phyloP scores from a whole-genome alignment of 2,888 invertebrate species.

The Nephrotoma appendiculata region DNA sequence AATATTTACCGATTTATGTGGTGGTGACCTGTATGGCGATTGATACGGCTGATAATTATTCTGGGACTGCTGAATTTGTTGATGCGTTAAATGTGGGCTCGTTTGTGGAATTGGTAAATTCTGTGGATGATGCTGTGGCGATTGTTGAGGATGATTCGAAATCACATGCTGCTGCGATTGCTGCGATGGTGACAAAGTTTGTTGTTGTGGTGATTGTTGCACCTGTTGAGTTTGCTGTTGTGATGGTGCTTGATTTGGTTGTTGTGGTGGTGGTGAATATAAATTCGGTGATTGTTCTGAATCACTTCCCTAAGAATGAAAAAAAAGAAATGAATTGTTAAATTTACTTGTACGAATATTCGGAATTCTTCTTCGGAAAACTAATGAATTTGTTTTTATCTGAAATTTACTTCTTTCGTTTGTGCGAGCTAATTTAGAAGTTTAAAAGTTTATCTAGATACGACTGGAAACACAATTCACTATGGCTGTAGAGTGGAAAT shows the following conservation, averaged over 20 bases:
- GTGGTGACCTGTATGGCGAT: slow-evolving; percentile 36
- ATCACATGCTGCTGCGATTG: slow-evolving; percentile 34
- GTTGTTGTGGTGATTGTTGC: slow-evolving; percentile 14
- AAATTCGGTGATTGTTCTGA: slow-evolving; percentile 25
- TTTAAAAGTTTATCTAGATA: too few relatives aligned
- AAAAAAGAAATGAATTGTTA: neutral
- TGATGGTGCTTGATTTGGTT: slow-evolving; percentile 30
- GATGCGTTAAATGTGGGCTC: slow-evolving; percentile 6
- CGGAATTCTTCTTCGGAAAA: too few relatives aligned
- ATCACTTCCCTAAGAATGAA: neutral
- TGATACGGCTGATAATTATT: slow-evolving; percentile 32
- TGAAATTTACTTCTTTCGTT: too few relatives aligned
- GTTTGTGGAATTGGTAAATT: slow-evolving; percentile 13
- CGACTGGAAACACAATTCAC: too few relatives aligned
- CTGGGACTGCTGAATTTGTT: slow-evolving; percentile 35
- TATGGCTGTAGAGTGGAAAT: too few relatives aligned
- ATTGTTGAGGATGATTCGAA: slow-evolving; percentile 32
- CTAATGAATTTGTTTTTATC: too few relatives aligned
- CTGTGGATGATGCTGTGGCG: slow-evolving; percentile 12
- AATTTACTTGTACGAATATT: too few relatives aligned
- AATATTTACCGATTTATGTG: slow-evolving; percentile 19
- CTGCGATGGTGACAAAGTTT: slow-evolving; percentile 23
- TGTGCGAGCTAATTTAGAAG: too few relatives aligned
- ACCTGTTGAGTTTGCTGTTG: slow-evolving; percentile 26
- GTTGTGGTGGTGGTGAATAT: slow-evolving; percentile 38